Base-by-base conservation (phyloP, 2,797 vertebrate genomes). In the Diglossa cyanea region DNA sequence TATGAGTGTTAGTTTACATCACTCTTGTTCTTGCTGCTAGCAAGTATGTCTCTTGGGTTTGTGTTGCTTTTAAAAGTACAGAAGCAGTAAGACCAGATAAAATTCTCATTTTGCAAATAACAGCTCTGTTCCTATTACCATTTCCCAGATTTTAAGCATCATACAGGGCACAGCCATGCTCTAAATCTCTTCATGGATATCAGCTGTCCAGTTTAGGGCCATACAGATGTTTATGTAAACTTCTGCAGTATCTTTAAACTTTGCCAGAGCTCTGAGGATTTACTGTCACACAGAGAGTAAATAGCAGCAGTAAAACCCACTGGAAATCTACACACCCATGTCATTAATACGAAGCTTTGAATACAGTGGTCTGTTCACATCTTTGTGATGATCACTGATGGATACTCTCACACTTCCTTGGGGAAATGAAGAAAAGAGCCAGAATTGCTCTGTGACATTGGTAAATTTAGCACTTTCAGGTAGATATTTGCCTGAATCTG, bases 291-390 rank as follows among this genome's bases (percentile, higher is more conserved):
- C 73, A 90, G 86, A 54, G 11, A 7, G 39, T 58, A 80, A 95
- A 85, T 37, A 58, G 76, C 72, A 94, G 50, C 70, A 71, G 21
- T 83, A 90, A 78, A 95, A 71, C 80, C 74, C 53, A 55, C 66
- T 95, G 76, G 62, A 63, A 88, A 58, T 55, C 45, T 57, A 57
- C 33, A 62, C 17, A 42, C 30, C 35, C 10, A 2, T 73, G 57
- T 62, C 47, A 63, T 90, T 90, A 95, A 53, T 81, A 85, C 13
- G 71, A 86, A 75, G 45, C 42, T 93, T 93, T 94, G 50, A 93
- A 80, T 91, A 16, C 21, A 62, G 11, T 55, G 40, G 33, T 93
- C 70, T 95, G 1, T 84, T 54, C 84, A 53, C 40, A 11, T 83
- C 58, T 84, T 94, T 88, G 72, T 81, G 85, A 48, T 86, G 30